These are phyloP conservation scores for western clawed frog (Xenopus tropicalis) DNA, from an alignment of 2,113 vertebrate genomes.

Conservation along the genomic window UCB_Xtro_10.0 CM004452.2:36368001-36368500, in stretches of 20 bases:
- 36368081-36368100: no score
- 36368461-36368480: no score
- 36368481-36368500: no score
- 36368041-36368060: no score
- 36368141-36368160: constrained; percentile 20
- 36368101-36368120: no score
- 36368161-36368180: constrained; percentile 14
- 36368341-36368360: background rate
- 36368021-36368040: no score
- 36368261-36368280: constrained; percentile 17
- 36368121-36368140: background rate
- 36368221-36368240: constrained; percentile 30
- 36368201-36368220: constrained; percentile 20
- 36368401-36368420: no score
- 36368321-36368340: background rate
- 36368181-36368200: constrained; percentile 5
- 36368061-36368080: no score
- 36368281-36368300: background rate
- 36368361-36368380: background rate
- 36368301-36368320: constrained; percentile 9
- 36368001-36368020: no score
- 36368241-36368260: constrained; percentile 23
- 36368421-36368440: background rate
- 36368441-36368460: no score
- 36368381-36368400: background rate